Percentiles rank a stretch among this genome's conserved stretches.
Evolutionary conservation across 2,797 vertebrate genomes (phyloP).

Genomic region (Xerus rutilus): DNA sequence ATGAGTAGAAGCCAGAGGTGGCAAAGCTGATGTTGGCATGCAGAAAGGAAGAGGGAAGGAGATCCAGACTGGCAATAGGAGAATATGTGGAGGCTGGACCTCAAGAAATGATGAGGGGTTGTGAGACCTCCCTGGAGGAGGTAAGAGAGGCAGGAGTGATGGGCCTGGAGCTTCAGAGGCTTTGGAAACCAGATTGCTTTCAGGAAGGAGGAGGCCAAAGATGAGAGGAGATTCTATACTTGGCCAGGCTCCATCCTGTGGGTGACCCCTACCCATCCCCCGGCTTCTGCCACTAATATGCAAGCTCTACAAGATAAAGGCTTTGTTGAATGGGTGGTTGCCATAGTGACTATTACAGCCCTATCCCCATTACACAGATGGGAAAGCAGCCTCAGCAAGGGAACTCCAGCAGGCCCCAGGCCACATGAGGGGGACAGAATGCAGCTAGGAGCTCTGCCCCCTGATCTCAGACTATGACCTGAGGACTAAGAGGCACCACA

Average conservation of each 20-base stretch:
- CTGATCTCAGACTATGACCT: background rate
- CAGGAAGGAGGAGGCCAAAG: background rate
- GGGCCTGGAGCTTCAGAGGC: background rate
- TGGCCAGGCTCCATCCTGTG: background rate
- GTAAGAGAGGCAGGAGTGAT: background rate
- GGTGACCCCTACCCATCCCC: background rate
- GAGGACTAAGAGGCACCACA: background rate
- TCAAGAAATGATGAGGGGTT: background rate
- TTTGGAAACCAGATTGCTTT: background rate
- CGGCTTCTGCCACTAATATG: background rate
- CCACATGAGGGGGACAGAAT: background rate
- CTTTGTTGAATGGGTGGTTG: conserved; percentile 51
- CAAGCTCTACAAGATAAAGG: background rate
- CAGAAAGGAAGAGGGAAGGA: background rate
- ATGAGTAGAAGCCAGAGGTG: background rate
- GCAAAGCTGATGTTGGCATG: background rate
- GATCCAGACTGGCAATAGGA: background rate
- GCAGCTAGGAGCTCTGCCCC: background rate
- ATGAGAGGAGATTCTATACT: background rate
- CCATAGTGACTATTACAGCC: conserved; percentile 42
- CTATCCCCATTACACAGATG: conserved; percentile 31
- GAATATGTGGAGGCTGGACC: background rate
- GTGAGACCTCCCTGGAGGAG: background rate
- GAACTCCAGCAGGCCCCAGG: background rate
- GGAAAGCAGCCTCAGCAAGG: conserved; percentile 31